Evolutionary conservation across 2,113 vertebrate genomes (phyloP).

Genomic region (Tragelaphus scriptus): DNA sequence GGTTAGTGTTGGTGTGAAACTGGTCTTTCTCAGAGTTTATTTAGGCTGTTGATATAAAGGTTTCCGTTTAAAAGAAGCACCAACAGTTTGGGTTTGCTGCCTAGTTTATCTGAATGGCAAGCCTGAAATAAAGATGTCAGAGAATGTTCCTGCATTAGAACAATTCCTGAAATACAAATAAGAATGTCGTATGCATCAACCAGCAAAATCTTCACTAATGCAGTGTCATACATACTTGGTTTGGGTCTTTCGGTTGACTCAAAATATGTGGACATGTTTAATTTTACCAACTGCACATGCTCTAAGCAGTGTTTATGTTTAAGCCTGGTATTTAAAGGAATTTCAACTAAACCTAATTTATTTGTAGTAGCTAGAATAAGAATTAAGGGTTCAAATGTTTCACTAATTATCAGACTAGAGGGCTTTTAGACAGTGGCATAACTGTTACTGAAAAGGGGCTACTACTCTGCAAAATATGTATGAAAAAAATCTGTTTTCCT

Average conservation of each 20-base stretch:
- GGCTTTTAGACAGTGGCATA: neutral
- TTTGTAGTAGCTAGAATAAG: constrained; percentile 18
- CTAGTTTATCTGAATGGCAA: neutral
- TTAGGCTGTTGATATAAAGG: neutral
- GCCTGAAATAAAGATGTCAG: neutral
- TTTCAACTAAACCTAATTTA: constrained; percentile 28
- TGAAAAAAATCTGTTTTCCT: neutral
- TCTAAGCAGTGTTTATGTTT: neutral
- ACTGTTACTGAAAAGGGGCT: neutral
- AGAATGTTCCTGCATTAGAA: neutral
- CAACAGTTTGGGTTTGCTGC: neutral
- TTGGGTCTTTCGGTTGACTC: neutral
- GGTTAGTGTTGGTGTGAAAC: neutral
- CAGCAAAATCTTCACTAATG: neutral
- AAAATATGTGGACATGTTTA: neutral
- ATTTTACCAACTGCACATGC: neutral
- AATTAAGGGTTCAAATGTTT: constrained; percentile 41
- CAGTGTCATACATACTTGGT: neutral
- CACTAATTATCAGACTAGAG: neutral
- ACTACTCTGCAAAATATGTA: neutral
- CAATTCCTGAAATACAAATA: neutral
- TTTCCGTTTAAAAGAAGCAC: neutral
- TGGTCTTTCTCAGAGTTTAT: neutral
- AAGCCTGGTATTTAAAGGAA: constrained; percentile 4
- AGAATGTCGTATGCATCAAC: neutral